Base-by-base conservation (phyloP, 2,797 vertebrate genomes). In the Gallinago nigripennis region DNA sequence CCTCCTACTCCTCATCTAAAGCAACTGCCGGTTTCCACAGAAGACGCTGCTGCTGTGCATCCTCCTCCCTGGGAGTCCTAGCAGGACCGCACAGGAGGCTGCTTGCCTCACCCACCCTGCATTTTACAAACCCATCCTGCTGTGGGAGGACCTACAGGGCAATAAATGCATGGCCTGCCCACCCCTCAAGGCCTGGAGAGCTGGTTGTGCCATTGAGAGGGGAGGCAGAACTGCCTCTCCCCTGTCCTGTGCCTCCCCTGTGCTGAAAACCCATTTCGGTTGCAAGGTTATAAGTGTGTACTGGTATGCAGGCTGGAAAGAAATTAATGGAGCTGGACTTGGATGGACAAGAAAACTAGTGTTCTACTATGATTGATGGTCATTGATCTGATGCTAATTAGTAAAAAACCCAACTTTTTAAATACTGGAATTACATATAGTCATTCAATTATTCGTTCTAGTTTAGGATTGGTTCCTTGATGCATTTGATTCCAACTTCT, bases 311-410 rank as follows among this genome's bases (percentile, higher is more conserved):
- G 77, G 77, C 86, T 91, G 88, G 88, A 91, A 84, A 93, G 93
- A 90, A 97, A 98, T 97, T 97, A 97, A 94, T 91, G 95, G 79
- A 92, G 79, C 69, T 82, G 89, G 89, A 88, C 97, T 96, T 95
- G 95, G 95, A 97, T 97, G 94, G 94, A 98, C 95, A 97, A 98
- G 90, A 90, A 95, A 97, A 84, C 76, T 91, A 82, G 94, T 95
- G 88, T 92, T 95, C 88, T 93, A 50, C 92, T 92, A 63, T 96
- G 94, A 98, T 96, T 83, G 27, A 96, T 97, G 82, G 76, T 56
- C 94, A 88, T 94, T 95, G 96, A 95, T 95, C 96, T 97, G 92
- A 93, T 0, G 3, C 86, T 97, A 98, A 97, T 97, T 97, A 97
- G 93, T 92, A 76, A 95, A 93, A 92, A 96, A 95, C 95, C 37